Conservation (phyloP, 2,113 vertebrate species). For the Aegithalos caudatus region DNA sequence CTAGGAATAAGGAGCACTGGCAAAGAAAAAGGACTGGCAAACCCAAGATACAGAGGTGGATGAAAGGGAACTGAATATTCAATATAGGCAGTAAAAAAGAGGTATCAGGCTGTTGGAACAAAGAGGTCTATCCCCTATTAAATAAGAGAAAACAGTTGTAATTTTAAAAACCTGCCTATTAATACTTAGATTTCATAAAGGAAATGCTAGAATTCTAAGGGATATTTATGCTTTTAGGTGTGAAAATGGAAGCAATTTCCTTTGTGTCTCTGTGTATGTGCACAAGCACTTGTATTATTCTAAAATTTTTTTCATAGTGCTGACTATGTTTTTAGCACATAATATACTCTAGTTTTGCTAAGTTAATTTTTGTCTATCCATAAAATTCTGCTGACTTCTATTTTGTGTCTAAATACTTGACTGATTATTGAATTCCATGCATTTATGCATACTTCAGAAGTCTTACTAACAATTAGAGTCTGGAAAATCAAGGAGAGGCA, state of each 20-base stretch:
- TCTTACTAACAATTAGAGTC: conserved; percentile 24
- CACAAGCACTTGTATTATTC: neutral
- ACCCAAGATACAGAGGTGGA: neutral
- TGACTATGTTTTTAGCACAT: neutral
- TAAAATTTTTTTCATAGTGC: neutral
- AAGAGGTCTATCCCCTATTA: neutral
- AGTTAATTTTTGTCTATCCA: neutral
- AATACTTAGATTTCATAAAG: neutral
- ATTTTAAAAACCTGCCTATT: neutral
- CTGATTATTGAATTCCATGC: conserved; percentile 41
- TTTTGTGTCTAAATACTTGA: conserved; percentile 37
- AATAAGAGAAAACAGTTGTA: neutral
- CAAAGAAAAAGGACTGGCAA: neutral
- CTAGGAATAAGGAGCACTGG: neutral
- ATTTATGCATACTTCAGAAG: neutral
- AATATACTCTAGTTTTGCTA: conserved; percentile 11
- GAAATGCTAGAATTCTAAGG: neutral
- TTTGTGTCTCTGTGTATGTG: neutral
- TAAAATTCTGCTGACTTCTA: conserved; percentile 37
- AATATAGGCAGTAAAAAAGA: neutral
- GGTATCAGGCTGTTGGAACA: neutral
- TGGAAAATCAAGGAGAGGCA: neutral
- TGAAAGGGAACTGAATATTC: neutral
- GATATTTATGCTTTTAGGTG: neutral
- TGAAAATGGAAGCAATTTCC: neutral